Evolutionary conservation across 2,888 invertebrate species (phyloP).

Genomic region (Papilio demoleus): DNA sequence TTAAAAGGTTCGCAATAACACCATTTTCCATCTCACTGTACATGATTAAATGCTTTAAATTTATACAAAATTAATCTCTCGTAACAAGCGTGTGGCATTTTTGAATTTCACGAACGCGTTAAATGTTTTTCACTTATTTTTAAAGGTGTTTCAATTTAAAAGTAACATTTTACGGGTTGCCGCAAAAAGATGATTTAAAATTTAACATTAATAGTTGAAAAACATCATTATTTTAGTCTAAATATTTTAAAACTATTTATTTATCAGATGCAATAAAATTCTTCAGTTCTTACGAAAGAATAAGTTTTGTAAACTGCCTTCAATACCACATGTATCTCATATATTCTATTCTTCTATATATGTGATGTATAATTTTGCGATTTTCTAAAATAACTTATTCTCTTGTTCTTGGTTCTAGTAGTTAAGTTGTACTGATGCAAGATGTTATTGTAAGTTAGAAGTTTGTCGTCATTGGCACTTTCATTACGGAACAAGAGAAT

Average conservation of each 20-base stretch:
- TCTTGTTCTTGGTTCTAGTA: neutral
- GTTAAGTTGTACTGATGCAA: neutral
- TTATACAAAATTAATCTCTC: constrained; percentile 13
- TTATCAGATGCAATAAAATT: no score
- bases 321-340: no score
- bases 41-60: constrained; percentile 27
- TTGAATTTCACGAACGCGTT: neutral
- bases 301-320: no score
- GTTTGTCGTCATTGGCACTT: constrained; percentile 29
- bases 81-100: neutral
- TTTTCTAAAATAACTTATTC: no score
- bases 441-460: constrained; percentile 13
- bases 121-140: neutral
- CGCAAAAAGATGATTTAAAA: no score
- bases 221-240: no score
- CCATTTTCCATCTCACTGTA: constrained; percentile 39
- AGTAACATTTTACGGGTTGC: neutral
- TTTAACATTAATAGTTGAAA: no score
- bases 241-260: no score
- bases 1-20: constrained; percentile 34
- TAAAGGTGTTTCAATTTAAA: neutral
- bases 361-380: neutral
- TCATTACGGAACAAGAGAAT: constrained; percentile 34
- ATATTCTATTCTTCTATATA: no score
- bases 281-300: no score